Evolutionary conservation across 1,140 invertebrate genomes (phyloP).

Genomic region (Orius laevigatus): DNA sequence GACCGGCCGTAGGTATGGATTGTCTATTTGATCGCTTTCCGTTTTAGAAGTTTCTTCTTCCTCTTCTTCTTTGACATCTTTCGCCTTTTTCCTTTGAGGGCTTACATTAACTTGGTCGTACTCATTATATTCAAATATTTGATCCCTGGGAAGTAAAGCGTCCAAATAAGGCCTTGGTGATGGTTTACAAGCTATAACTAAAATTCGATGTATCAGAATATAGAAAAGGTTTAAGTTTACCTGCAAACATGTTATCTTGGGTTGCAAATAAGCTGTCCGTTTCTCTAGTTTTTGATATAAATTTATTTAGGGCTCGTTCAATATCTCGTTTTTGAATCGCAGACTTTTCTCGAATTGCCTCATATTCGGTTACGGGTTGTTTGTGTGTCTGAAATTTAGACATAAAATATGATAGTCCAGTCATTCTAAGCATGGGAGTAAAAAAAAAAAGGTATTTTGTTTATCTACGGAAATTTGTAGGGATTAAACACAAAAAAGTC

Average conservation of each 20-base stretch:
- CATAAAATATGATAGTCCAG: no score
- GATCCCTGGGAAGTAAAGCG: constrained; percentile 79
- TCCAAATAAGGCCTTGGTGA: constrained; percentile 59
- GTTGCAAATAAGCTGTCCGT: constrained; percentile 81
- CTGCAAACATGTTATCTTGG: constrained; percentile 70
- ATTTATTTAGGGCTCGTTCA: constrained; percentile 82
- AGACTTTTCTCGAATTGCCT: constrained; percentile 86
- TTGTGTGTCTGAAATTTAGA: constrained; percentile 64
- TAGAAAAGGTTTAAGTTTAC: constrained; percentile 32
- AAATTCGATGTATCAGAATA: constrained; percentile 25
- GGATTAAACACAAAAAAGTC: no score
- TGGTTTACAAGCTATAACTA: constrained; percentile 72
- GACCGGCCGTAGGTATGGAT: constrained; percentile 69
- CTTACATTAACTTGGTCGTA: constrained; percentile 48
- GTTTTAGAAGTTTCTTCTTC: constrained; percentile 30
- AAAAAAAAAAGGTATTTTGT: no score
- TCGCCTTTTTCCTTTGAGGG: constrained; percentile 38
- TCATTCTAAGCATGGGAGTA: no score
- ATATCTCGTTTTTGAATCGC: constrained; percentile 85
- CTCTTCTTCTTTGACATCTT: constrained; percentile 27
- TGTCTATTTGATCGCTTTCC: constrained; percentile 55
- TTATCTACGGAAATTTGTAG: no score
- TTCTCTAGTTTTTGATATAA: constrained; percentile 83
- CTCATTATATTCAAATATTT: constrained; percentile 80
- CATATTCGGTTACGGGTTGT: constrained; percentile 92